phyloP scores from a whole-genome alignment of 2,113 vertebrate species.

The Hippocampus barbouri region DNA sequence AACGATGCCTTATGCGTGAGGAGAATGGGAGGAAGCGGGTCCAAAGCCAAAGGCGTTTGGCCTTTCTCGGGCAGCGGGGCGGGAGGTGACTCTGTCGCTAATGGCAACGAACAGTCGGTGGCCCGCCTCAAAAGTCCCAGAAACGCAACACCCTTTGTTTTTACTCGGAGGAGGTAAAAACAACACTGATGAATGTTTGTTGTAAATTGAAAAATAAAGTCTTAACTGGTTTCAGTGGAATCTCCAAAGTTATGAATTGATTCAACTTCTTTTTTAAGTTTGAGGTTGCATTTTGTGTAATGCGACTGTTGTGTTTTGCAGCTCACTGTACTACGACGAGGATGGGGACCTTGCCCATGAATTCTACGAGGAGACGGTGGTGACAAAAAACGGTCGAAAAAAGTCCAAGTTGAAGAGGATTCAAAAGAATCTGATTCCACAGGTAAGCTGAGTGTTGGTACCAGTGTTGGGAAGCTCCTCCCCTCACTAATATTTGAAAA shows the following conservation, averaged over 20 bases:
- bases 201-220: background rate
- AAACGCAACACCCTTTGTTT: constrained; percentile 84
- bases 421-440: constrained; percentile 94
- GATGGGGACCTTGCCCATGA: constrained; percentile 97
- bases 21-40: constrained; percentile 86
- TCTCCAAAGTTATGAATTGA: background rate
- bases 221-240: background rate
- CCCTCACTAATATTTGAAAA: too few relatives aligned
- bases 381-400: constrained; percentile 94
- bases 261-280: background rate
- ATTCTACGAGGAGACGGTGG: constrained; percentile 95
- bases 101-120: constrained; percentile 79
- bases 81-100: constrained; percentile 64
- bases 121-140: constrained; percentile 75
- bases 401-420: constrained; percentile 95
- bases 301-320: constrained; percentile 49
- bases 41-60: constrained; percentile 86
- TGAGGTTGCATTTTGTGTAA: background rate
- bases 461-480: too few relatives aligned
- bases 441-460: constrained; percentile 73
- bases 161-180: constrained; percentile 85
- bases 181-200: background rate
- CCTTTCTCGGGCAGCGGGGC: constrained; percentile 78
- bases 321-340: constrained; percentile 95
- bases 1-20: constrained; percentile 73